Base-by-base conservation (phyloP, 1,140 invertebrate genomes). In the Hypothenemus hampei region DNA sequence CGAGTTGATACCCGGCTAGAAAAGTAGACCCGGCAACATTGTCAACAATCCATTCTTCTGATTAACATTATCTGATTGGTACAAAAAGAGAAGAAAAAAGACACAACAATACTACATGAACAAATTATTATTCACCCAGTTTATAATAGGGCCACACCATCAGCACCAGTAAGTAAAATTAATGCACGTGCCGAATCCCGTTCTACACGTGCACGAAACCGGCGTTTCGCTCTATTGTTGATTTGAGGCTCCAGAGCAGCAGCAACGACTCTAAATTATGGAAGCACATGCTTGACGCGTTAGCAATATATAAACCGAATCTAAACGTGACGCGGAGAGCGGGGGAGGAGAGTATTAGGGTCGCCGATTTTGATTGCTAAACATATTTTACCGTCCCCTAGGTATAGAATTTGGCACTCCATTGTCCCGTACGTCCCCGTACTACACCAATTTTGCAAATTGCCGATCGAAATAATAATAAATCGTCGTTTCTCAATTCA, bases 311-410 rank as follows among this genome's bases (percentile, higher is more conserved):
- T n/a, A 22, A 45, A 15, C 43, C 35, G 4, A 16, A 40, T 18
- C 37, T 5, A 5, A 40, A 11, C 3, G 21, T 40, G 21, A 16
- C 3, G 5, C 37, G 3, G 8, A 19, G 5, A 29, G 6, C n/a
- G 26, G 3, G 8, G 18, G 22, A 18, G 19, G 23, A 19, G 36
- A 36, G 10, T 22, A 40, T 26, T 23, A 8, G 21, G 33, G 20
- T 24, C 39, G 50, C 40, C 26, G 50, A 53, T 44, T 53, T 53
- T 53, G 50, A 53, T 53, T 53, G 50, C 50, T 53, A 53, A 44
- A 53, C 50, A 53, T 53, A 53, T 53, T 53, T 53, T 53, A 53
- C 39, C 50, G 50, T 44, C 50, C 50, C 40, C 50, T 53, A 53
- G 50, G 50, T 53, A 53, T 53, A 53, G 50, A 53, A 53, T 53